Base-by-base conservation (phyloP, 2,113 vertebrate species). In the Mormyrus iriodes region DNA sequence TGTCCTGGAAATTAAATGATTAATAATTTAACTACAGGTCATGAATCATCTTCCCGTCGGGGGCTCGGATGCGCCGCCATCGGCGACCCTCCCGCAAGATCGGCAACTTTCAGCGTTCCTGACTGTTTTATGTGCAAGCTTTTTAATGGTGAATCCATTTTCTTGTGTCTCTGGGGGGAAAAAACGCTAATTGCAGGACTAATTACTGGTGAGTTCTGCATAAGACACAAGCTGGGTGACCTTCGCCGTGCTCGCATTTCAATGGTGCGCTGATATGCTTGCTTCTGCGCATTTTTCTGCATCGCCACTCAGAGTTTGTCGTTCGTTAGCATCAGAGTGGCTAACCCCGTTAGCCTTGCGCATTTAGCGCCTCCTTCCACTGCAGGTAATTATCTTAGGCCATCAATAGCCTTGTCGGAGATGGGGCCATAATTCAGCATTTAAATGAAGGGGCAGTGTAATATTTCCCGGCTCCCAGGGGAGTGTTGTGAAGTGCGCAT, bases 21-120 rank as follows among this genome's bases (percentile, higher is more conserved):
- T 97, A 98, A 99, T 99, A 97, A 99, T 99, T 99, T 96, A 99
- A 95, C 94, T 94, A 94, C 91, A 94, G 93, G 94, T 96, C 95
- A 96, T 97, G 96, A 97, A 97, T 98, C 97, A 97, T 91, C 86
- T 93, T 94, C 91, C 94, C 93, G 91, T 91, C 89, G 90, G 93
- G 93, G 94, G 93, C 94, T 94, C 1, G 93, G 93, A 93, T 94
- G 92, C 92, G 91, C 94, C 93, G 92, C 93, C 92, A 95, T 90
- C 92, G 49, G 89, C 93, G 95, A 93, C 90, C 88, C 58, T 91
- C 90, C 92, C 69, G 87, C 90, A 89, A 91, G 17, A 87, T n/a
- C 3, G 52, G 31, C 35, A 44, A 5, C 86, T 24, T 52, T 52
- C 10, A 88, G 90, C 90, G 90, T 61, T 53, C 39, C 49, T 39